Evolutionary conservation across 1,140 invertebrate species (phyloP).

Genomic region (Andricus grossulariae): DNA sequence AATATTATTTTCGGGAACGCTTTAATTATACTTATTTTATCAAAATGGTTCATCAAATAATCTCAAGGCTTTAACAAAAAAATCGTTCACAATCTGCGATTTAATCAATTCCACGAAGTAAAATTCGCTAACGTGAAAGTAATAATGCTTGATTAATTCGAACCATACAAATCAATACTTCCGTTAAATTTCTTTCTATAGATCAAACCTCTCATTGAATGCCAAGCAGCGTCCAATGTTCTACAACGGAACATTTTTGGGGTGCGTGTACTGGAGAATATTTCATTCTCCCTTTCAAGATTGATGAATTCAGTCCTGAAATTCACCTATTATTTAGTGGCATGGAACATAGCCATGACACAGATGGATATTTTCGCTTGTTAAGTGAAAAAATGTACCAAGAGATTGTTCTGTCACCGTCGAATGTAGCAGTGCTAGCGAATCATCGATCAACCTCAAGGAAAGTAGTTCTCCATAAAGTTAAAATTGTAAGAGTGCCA

Average conservation of each 20-base stretch:
- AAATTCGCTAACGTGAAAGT: too few species aligned
- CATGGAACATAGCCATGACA: too few species aligned
- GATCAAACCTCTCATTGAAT: not conserved
- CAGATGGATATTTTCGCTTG: not conserved
- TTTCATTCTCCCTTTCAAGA: not conserved
- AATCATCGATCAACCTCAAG: not conserved
- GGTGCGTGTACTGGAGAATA: not conserved
- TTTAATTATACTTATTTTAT: too few species aligned
- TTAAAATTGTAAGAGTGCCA: too few species aligned
- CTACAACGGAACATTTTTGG: not conserved
- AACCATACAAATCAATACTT: too few species aligned
- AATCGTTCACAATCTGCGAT: too few species aligned
- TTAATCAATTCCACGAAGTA: too few species aligned
- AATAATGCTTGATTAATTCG: too few species aligned
- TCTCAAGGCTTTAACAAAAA: too few species aligned
- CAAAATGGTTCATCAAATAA: too few species aligned
- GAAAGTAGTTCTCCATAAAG: not conserved
- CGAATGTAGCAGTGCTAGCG: not conserved
- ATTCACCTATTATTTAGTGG: not conserved
- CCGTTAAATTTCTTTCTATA: too few species aligned
- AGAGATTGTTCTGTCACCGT: not conserved
- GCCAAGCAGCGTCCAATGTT: not conserved
- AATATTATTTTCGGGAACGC: too few species aligned
- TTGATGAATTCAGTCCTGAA: not conserved
- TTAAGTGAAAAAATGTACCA: not conserved